These are phyloP conservation scores for Pantelozetes paolii DNA, from an alignment of 2,888 invertebrate genomes.

Conservation along the genomic window DNA sequence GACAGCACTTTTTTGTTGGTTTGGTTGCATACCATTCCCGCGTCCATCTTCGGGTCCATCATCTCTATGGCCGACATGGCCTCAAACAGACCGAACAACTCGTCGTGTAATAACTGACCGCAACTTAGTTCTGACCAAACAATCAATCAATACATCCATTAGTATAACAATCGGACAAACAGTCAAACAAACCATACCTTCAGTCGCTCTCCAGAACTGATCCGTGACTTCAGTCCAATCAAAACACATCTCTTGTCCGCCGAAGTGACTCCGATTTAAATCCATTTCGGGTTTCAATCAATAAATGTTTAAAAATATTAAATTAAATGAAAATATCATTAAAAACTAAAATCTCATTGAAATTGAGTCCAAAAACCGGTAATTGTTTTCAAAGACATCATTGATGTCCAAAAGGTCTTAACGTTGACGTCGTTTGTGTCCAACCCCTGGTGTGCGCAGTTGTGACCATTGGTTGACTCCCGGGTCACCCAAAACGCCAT, in stretches of 20 bases:
- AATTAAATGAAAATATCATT: background rate
- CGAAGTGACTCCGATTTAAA: background rate
- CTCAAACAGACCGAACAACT: constrained; percentile 71
- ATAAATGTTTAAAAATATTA: background rate
- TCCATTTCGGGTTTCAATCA: background rate
- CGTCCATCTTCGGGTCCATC: constrained; percentile 99
- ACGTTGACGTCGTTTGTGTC: background rate
- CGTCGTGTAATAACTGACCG: constrained; percentile 87
- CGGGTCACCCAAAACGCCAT: constrained; percentile 1
- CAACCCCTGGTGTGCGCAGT: background rate
- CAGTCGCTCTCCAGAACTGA: constrained; percentile 62
- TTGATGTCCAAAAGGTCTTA: too few species aligned
- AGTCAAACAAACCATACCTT: constrained; percentile 54
- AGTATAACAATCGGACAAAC: constrained; percentile 40
- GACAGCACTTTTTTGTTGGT: constrained; percentile 69
- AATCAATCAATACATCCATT: constrained; percentile 32
- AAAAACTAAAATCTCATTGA: background rate
- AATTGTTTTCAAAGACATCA: too few species aligned
- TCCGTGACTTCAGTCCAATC: constrained; percentile 65
- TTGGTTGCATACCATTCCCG: constrained; percentile 91
- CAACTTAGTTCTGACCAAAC: constrained; percentile 67
- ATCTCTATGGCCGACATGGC: constrained; percentile 99
- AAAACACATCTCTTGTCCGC: constrained; percentile 12
- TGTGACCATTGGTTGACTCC: background rate
- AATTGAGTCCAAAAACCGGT: background rate